Percentiles rank a stretch among this genome's conserved stretches.
These are phyloP conservation scores for Idaea dimidiata DNA, from an alignment of 2,888 invertebrate species.

Conservation along the genomic window DNA sequence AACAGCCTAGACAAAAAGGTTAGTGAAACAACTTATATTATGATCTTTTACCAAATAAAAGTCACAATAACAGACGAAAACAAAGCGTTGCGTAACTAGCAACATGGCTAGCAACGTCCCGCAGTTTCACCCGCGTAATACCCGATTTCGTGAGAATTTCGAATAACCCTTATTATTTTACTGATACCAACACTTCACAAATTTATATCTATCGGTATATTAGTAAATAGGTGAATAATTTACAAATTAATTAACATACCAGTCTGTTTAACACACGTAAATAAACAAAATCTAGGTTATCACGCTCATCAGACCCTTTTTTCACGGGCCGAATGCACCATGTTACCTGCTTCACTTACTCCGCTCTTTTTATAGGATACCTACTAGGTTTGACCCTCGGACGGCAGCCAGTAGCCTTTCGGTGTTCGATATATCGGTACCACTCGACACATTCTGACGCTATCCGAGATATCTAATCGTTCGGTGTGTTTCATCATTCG, in stretches of 20 bases:
- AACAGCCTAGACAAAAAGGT: too few species aligned
- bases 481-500: not conserved
- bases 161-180: too few species aligned
- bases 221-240: conserved; percentile 1
- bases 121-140: too few species aligned
- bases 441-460: conserved; percentile 25
- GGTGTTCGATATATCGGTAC: conserved; percentile 43
- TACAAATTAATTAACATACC: not conserved
- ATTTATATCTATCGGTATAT: too few species aligned
- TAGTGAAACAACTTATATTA: too few species aligned
- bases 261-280: not conserved
- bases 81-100: too few species aligned
- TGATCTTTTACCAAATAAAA: too few species aligned
- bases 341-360: conserved; percentile 51
- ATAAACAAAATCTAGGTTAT: conserved; percentile 47
- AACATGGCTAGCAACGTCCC: too few species aligned
- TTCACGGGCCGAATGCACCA: conserved; percentile 56
- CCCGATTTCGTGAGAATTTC: too few species aligned
- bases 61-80: too few species aligned
- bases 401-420: conserved; percentile 46
- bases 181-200: too few species aligned
- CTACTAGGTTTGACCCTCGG: conserved; percentile 37
- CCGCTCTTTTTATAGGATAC: conserved; percentile 56
- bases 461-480: not conserved
- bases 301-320: conserved; percentile 52